A percentile compares a stretch with the other conserved stretches of the same genome.
phyloP scores from a whole-genome alignment of 2,113 vertebrate species.

The Coptodon bakossiorum region DNA sequence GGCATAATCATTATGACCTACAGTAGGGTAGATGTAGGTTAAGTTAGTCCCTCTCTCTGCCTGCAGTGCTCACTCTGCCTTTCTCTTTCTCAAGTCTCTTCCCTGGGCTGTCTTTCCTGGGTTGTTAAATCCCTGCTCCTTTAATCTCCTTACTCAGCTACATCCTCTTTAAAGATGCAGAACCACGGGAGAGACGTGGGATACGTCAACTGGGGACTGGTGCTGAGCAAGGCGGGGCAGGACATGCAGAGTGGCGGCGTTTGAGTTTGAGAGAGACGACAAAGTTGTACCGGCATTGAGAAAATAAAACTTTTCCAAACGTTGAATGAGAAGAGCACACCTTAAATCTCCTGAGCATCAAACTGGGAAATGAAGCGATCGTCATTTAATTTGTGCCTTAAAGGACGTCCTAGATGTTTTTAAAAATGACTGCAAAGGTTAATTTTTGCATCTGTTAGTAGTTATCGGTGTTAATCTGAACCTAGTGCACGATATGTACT shows the following conservation, averaged over 20 bases:
- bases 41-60: constrained; percentile 39
- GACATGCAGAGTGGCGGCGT: not conserved
- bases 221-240: constrained; percentile 7
- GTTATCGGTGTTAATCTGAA: not conserved
- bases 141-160: constrained; percentile 78
- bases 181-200: constrained; percentile 42
- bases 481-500: not conserved
- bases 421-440: not conserved
- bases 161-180: constrained; percentile 83
- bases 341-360: not conserved
- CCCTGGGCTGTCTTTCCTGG: constrained; percentile 60
- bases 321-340: not conserved
- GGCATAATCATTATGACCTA: constrained; percentile 61
- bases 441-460: not conserved
- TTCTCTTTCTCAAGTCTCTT: constrained; percentile 54
- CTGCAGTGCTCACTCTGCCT: constrained; percentile 29
- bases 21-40: constrained; percentile 65
- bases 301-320: not conserved
- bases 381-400: not conserved
- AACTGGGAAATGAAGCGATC: not conserved
- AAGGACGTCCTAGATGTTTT: not conserved
- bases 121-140: constrained; percentile 77
- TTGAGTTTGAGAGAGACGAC: not conserved
- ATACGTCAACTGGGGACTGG: constrained; percentile 25
- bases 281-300: not conserved